A percentile compares a stretch with the other conserved stretches of the same genome.
These are phyloP conservation scores for Valencia hispanica DNA, from an alignment of 2,797 vertebrate genomes.

Conservation along the genomic window DNA sequence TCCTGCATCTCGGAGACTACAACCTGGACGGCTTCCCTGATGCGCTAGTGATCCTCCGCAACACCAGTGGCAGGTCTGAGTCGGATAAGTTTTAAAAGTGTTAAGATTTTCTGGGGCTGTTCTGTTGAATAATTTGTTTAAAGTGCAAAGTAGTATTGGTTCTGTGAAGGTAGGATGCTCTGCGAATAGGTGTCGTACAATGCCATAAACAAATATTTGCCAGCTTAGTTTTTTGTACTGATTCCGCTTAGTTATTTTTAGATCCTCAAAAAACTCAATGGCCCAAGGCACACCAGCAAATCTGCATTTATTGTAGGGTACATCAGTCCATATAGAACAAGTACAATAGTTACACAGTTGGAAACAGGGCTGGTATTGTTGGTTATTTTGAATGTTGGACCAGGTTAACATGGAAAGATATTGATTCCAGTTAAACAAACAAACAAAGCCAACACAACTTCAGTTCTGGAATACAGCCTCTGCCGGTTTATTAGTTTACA, in stretches of 20 bases:
- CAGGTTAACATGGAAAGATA: no score
- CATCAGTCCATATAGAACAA: no score
- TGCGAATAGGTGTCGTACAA: background rate
- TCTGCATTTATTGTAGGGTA: no score
- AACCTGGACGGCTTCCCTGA: constrained; percentile 99
- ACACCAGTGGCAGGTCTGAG: constrained; percentile 89
- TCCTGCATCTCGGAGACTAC: constrained; percentile 94
- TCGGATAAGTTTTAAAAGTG: background rate
- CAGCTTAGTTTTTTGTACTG: background rate
- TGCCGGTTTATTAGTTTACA: no score
- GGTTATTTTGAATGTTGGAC: no score
- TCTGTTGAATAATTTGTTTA: background rate
- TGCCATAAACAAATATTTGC: background rate
- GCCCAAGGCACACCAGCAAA: no score
- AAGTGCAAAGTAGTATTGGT: background rate
- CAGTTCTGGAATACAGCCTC: no score
- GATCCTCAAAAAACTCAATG: no score
- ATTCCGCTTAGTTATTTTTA: background rate
- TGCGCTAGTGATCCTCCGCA: constrained; percentile 90
- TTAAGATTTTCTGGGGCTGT: background rate
- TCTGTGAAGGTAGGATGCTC: background rate
- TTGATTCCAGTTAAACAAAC: no score
- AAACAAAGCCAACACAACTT: no score
- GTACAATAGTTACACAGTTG: no score
- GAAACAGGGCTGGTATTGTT: no score